Evolutionary conservation across 2,888 invertebrate genomes (phyloP).

Genomic region (Iphiclides podalirius): DNA sequence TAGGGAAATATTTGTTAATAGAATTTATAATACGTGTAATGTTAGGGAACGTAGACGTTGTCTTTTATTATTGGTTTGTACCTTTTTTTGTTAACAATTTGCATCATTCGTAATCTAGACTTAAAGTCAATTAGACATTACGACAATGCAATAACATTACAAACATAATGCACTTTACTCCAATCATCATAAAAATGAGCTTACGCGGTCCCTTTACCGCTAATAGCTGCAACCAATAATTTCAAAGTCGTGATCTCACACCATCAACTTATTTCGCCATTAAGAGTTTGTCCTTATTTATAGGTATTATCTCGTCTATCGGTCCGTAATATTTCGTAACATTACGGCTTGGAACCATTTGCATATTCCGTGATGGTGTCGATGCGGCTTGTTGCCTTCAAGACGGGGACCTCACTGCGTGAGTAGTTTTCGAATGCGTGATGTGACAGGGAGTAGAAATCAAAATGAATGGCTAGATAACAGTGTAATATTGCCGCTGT

Average conservation of each 20-base stretch:
- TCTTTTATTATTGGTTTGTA: too few relatives aligned
- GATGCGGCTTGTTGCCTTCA: conserved; percentile 41
- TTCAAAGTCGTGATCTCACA: conserved; percentile 69
- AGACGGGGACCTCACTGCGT: conserved; percentile 23
- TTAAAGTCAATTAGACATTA: conserved; percentile 11
- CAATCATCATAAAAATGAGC: conserved; percentile 32
- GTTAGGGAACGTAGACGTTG: too few relatives aligned
- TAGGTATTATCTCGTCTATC: conserved; percentile 69
- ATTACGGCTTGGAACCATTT: conserved; percentile 66
- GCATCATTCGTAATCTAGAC: too few relatives aligned
- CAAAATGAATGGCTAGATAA: conserved; percentile 10
- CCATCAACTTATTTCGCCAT: conserved; percentile 69
- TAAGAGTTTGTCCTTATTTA: conserved; percentile 73
- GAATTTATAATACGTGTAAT: too few relatives aligned
- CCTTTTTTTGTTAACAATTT: too few relatives aligned
- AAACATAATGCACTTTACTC: conserved; percentile 25
- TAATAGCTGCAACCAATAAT: conserved; percentile 56
- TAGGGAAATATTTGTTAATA: too few relatives aligned
- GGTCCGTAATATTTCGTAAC: conserved; percentile 63
- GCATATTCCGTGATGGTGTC: conserved; percentile 65
- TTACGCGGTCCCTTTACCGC: conserved; percentile 47
- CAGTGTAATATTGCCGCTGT: conserved; percentile 13
- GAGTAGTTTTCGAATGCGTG: conserved; percentile 12
- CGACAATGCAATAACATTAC: conserved; percentile 12
- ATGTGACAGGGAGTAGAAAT: conserved; percentile 12